These are phyloP conservation scores for Prionace glauca DNA, from an alignment of 2,797 vertebrate genomes.

Conservation along the genomic window DNA sequence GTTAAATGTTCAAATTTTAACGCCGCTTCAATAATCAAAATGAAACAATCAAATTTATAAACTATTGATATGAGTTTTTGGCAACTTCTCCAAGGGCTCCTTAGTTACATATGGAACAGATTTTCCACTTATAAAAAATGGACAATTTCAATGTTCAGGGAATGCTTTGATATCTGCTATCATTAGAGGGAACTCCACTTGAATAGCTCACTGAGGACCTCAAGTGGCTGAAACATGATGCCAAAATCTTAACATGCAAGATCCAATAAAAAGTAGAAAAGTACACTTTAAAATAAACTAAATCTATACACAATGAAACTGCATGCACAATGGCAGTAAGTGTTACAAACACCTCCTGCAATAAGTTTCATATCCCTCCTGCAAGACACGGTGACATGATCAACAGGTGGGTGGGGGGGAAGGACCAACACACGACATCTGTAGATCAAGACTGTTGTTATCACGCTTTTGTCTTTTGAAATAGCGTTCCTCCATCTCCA, in stretches of 20 bases:
- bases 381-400: background rate
- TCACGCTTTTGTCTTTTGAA: background rate
- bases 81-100: background rate
- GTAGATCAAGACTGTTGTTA: background rate
- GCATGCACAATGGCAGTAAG: background rate
- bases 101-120: background rate
- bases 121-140: background rate
- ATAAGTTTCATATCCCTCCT: background rate
- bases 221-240: constrained; percentile 8
- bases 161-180: background rate
- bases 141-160: background rate
- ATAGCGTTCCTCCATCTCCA: background rate
- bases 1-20: background rate
- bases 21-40: background rate
- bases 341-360: background rate
- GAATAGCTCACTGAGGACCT: constrained; percentile 27
- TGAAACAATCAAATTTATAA: background rate
- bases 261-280: background rate
- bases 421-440: too few species aligned
- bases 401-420: background rate
- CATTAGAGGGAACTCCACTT: background rate
- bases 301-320: background rate
- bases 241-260: background rate
- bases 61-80: background rate
- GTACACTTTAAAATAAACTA: background rate